Base-by-base conservation (phyloP, 2,797 vertebrate species). In the Cuculus canorus region DNA sequence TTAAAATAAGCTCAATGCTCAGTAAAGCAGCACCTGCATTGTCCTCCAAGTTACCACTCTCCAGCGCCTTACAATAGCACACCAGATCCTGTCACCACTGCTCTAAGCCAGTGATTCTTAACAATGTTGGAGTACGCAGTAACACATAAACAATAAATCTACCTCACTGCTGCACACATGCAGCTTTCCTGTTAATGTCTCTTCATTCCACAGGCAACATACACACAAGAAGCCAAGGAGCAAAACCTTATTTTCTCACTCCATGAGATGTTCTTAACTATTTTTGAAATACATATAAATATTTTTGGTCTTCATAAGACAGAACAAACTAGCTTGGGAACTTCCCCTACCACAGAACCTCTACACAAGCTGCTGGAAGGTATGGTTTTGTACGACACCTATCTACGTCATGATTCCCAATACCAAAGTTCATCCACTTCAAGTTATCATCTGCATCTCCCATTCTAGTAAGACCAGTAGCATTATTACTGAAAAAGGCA, bases 321-420 rank as follows among this genome's bases (percentile, higher is more conserved):
- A 47, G 11, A 83, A 50, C 18, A 88, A 81, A 68, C 15, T 39
- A 54, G 39, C 23, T 13, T 22, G 28, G 48, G 41, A 61, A 63
- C 28, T 24, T 56, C 35, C 32, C 13, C 10, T 72, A 18, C 30
- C 25, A 30, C 17, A 48, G 13, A 19, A 28, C 7, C 45, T 21
- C 39, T 28, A 52, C 57, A 16, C 37, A 35, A 71, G 48, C 66
- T 68, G 63, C n/a, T 10, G 27, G 59, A 18, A 72, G 43, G 13
- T 15, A n/a, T 2, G 53, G 22, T 32, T 77, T 59, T 53, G 33
- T 30, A 54, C 30, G 47, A 8, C 28, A 12, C 24, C 13, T 27
- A 24, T 1, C 13, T 33, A 17, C 1, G 0, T 11, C 5, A 9
- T 10, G 32, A 39, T 32, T 65, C 53, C 47, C 37, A 65, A 4